Percentiles rank a stretch among this genome's conserved stretches.
These are phyloP conservation scores for Heptranchias perlo DNA, from an alignment of 2,113 vertebrate species.

Conservation along the genomic window DNA sequence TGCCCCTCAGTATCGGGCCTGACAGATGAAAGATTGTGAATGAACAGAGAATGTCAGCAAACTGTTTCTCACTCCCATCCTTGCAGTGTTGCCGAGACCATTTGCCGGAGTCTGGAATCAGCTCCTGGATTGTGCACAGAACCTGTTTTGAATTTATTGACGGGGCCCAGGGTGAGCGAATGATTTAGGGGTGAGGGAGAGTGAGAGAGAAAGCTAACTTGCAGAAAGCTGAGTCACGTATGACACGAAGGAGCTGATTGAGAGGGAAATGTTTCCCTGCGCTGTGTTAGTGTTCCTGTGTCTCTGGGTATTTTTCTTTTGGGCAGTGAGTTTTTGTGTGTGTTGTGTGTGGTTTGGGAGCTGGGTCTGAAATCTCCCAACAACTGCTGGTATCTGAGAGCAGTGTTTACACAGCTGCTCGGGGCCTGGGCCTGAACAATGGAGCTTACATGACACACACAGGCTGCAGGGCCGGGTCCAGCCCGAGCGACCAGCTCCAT, in stretches of 20 bases:
- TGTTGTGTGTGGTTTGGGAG: not conserved
- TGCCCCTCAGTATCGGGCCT: too few relatives aligned
- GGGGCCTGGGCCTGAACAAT: not conserved
- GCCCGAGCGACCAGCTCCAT: not conserved
- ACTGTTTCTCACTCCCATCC: too few relatives aligned
- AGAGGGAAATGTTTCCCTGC: not conserved
- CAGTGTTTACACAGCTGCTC: not conserved
- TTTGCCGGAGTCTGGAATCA: not conserved
- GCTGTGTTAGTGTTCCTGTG: not conserved
- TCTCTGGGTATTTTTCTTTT: not conserved
- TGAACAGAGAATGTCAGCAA: too few relatives aligned
- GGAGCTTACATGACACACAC: not conserved
- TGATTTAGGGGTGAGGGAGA: not conserved
- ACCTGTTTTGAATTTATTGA: not conserved
- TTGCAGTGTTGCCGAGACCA: too few relatives aligned
- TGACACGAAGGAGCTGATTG: not conserved
- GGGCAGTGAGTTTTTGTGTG: not conserved
- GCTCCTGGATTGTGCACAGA: not conserved
- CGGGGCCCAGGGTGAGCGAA: not conserved
- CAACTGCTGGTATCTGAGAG: not conserved
- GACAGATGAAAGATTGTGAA: too few relatives aligned
- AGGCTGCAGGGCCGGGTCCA: not conserved
- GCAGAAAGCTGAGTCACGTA: not conserved
- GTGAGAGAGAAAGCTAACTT: not conserved
- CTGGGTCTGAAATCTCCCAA: not conserved